Percentiles rank a stretch among this genome's conserved stretches.
These are phyloP conservation scores for Strigops habroptila DNA, from an alignment of 2,113 vertebrate genomes.

Conservation along the genomic window DNA sequence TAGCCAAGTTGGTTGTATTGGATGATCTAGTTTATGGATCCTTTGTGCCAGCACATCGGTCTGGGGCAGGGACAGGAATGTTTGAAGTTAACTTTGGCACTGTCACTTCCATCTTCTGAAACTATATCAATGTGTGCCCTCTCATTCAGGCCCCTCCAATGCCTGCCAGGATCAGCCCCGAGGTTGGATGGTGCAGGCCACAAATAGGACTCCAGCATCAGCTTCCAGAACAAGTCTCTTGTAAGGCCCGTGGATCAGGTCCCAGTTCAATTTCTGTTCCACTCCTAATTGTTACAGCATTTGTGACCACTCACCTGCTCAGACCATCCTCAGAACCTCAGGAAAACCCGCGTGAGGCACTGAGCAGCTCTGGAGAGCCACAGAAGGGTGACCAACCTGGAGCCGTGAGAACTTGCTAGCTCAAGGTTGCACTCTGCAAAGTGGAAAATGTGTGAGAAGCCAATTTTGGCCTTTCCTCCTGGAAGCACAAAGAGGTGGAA, in stretches of 20 bases:
- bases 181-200: not conserved
- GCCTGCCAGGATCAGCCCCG: not conserved
- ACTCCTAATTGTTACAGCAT: not conserved
- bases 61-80: not conserved
- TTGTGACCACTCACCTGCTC: not conserved
- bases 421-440: not conserved
- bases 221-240: not conserved
- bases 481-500: not conserved
- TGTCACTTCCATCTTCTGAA: not conserved
- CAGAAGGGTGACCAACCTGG: not conserved
- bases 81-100: not conserved
- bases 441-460: not conserved
- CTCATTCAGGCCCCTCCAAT: not conserved
- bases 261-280: not conserved
- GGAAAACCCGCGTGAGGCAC: not conserved
- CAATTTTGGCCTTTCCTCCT: accelerated
- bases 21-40: not conserved
- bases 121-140: accelerated
- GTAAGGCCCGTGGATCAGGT: not conserved
- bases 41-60: not conserved
- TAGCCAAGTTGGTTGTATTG: not conserved
- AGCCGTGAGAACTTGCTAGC: not conserved
- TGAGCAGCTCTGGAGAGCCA: not conserved
- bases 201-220: not conserved
- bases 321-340: not conserved